Evolutionary conservation across 2,888 invertebrate genomes (phyloP), one percentile per base, ranked within the genome.

Genomic region (Amblyjoppa fuscipennis): DNA sequence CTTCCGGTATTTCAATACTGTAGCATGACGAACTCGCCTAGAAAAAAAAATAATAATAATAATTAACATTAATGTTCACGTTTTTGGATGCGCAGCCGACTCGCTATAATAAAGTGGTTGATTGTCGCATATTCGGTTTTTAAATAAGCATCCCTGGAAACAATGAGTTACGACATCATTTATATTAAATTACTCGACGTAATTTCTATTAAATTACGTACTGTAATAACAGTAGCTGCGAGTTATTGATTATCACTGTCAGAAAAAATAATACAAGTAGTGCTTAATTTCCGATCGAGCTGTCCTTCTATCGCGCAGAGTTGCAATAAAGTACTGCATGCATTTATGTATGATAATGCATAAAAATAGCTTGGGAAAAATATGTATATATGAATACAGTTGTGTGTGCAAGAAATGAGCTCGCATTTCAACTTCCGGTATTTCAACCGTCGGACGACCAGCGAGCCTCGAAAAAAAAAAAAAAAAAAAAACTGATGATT

Each of bases 231-330:
- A 9, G 41, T 41, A 9, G 9, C 4, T 4, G 0, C 41, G 11
- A 41, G 2, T 41, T 41, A 45, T 13, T 3, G 13, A 45, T 45
- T 45, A 13, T 45, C 3, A 11, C 45, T 45, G 45, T 6, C 20
- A 9, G 7, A 53, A 53, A 53, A 53, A 20, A n/a, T 16, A 7
- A 4, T 53, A 20, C 5, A 53, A 20, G 20, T 7, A 7, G 2
- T 4, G 38, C 9, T 38, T 9, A 7, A 38, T 9, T 38, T 71
- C 61, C 66, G 51, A 77, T 59, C 79, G 59, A 71, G 70, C 81
- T 49, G 31, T 49, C 20, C 38, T 49, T 9, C 45, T 59, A 31
- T 75, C 69, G 61, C 66, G 49, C 13, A 41, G 31, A 68, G 41
- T 66, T 20, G 51, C 76, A 64, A 4, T 38, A 38, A 9, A 2